Conservation (phyloP, 2,797 vertebrate genomes). For the Muscicapa striata region DNA sequence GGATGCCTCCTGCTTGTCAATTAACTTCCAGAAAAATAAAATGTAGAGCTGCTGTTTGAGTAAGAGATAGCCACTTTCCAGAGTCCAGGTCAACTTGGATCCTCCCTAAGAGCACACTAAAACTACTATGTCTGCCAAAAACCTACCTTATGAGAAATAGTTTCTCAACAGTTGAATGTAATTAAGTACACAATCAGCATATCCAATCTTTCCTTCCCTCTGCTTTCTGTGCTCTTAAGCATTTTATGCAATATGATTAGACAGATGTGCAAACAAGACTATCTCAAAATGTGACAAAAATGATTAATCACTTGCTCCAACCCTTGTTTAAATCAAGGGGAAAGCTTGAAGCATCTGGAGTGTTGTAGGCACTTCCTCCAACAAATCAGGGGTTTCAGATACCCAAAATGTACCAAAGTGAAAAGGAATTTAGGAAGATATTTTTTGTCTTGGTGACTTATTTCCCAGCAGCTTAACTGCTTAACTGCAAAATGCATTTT, state of each 20-base stretch:
- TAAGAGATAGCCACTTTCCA: neutral
- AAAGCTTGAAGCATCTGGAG: neutral
- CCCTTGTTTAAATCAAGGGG: neutral
- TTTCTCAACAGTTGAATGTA: constrained; percentile 17
- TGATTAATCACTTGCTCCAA: constrained; percentile 1
- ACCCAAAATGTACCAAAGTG: neutral
- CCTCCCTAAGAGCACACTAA: neutral
- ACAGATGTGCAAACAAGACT: constrained; percentile 48
- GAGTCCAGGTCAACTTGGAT: neutral
- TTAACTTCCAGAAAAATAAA: neutral
- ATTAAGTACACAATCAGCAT: neutral
- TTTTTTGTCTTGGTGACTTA: neutral
- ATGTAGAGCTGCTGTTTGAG: neutral
- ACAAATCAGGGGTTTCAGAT: neutral
- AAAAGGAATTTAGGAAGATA: neutral
- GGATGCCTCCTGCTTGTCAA: neutral
- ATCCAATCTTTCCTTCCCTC: constrained; percentile 4
- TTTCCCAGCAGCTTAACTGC: neutral
- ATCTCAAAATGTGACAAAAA: neutral
- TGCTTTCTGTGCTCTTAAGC: constrained; percentile 28
- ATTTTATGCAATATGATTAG: constrained; percentile 28
- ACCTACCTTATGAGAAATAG: neutral
- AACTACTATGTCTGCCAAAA: neutral
- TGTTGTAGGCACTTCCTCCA: neutral
- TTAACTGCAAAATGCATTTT: neutral